Base-by-base conservation (phyloP, 1,140 invertebrate species). In the Popillia japonica region DNA sequence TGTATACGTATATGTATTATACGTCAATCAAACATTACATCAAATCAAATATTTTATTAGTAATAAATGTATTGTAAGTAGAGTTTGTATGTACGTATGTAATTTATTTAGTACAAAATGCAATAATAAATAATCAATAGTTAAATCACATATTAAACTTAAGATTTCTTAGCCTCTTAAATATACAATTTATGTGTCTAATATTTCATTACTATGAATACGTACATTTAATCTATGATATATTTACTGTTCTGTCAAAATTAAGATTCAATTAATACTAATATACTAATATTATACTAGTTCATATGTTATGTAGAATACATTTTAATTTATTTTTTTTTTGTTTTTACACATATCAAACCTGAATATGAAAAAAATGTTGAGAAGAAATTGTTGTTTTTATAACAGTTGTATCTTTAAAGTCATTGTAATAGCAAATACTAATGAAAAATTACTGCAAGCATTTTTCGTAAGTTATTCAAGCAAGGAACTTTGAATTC, bases 1-100 rank as follows among this genome's bases (percentile, higher is more conserved):
- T n/a, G n/a, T n/a, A n/a, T n/a, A n/a, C n/a, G n/a, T n/a, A n/a
- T n/a, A n/a, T n/a, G n/a, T 22, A 72, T 22, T 34, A 14, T 72
- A 8, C 8, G 8, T 11, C 14, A 72, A 27, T 11, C 14, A 72
- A 22, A 17, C 17, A 22, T n/a, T n/a, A n/a, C n/a, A n/a, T n/a
- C n/a, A n/a, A n/a, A n/a, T n/a, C 3, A 68, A 68, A 68, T 72
- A 72, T 3, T 55, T 55, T 55, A 55, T 55, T 20, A 55, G 17
- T 55, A 55, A 55, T 17, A 55, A 9, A 14, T 17, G 48, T 55
- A 55, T 55, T 55, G 17, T 34, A 34, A 34, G 1, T 34, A 34
- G 27, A 2, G 48, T n/a, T 34, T 72, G 22, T 11, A 27, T 10
- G 9, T 72, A 72, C 7, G 34, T 72, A 72, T 72, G 22, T 22